phyloP scores from a whole-genome alignment of 2,113 vertebrate species.

The Dolichallabes microphthalmus region DNA sequence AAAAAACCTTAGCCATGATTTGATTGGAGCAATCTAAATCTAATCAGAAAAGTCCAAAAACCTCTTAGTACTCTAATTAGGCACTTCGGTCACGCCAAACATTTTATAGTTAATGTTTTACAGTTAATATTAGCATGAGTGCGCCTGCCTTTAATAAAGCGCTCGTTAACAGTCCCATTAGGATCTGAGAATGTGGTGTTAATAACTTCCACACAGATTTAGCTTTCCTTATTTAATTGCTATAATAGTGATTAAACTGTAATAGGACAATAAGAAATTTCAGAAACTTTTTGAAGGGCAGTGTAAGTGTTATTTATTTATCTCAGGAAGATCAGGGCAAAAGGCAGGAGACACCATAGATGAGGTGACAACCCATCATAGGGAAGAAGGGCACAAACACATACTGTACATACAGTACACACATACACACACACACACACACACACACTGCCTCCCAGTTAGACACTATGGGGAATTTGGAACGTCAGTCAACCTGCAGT shows the following conservation, averaged over 20 bases:
- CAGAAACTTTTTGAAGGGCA: background rate
- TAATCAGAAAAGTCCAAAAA: background rate
- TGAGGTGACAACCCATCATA: too few relatives aligned
- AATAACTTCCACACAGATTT: background rate
- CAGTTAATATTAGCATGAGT: background rate
- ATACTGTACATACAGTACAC: too few relatives aligned
- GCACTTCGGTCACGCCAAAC: background rate
- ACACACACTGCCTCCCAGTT: too few relatives aligned
- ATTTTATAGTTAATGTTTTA: background rate
- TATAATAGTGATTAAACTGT: background rate
- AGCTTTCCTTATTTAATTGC: conserved; percentile 1
- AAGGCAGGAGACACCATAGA: too few relatives aligned
- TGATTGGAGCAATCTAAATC: background rate
- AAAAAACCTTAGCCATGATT: background rate
- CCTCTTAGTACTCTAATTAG: background rate
- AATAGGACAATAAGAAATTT: background rate
- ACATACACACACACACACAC: too few relatives aligned
- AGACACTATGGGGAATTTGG: too few relatives aligned
- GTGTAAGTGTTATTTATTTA: background rate
- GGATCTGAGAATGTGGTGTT: background rate
- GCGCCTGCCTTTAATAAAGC: background rate
- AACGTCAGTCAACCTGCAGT: too few relatives aligned
- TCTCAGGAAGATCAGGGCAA: too few relatives aligned
- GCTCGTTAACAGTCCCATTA: background rate
- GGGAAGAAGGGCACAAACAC: too few relatives aligned